These are phyloP conservation scores for Antedon mediterranea DNA, from an alignment of 53 echinoderm and acorn worm genomes.

Conservation along the genomic window DNA sequence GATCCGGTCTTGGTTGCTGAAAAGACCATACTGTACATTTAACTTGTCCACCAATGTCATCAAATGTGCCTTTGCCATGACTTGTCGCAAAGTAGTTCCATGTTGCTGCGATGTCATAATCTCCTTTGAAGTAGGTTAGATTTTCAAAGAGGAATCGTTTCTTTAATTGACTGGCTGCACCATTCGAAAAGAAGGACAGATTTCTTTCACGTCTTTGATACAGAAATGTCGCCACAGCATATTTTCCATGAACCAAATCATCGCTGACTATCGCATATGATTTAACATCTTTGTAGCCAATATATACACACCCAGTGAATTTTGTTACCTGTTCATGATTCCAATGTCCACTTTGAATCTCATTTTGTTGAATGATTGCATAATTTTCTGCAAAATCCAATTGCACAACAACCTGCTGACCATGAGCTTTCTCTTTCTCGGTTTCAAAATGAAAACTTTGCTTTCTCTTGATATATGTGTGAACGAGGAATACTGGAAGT, in stretches of 20 bases:
- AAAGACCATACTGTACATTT: slow-evolving; percentile 19
- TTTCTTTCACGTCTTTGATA: slow-evolving; percentile 8
- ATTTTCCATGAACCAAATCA: slow-evolving; percentile 22
- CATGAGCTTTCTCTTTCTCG: slow-evolving; percentile 5
- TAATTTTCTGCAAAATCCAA: slow-evolving; percentile 48
- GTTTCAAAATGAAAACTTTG: slow-evolving; percentile 30
- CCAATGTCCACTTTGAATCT: slow-evolving; percentile 47
- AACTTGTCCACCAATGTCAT: slow-evolving; percentile 23
- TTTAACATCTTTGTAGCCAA: neutral
- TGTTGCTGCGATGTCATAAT: neutral
- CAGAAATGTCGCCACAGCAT: slow-evolving; percentile 20
- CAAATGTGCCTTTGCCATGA: slow-evolving; percentile 29
- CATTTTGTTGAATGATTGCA: slow-evolving; percentile 19
- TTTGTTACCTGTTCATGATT: slow-evolving; percentile 25
- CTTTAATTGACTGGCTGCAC: slow-evolving; percentile 30
- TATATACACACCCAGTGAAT: slow-evolving; percentile 19
- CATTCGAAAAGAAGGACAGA: slow-evolving; percentile 14
- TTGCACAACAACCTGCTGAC: slow-evolving; percentile 12
- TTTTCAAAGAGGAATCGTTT: slow-evolving; percentile 18
- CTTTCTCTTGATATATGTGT: slow-evolving; percentile 26
- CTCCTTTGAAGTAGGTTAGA: slow-evolving; percentile 7
- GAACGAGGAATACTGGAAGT: slow-evolving; percentile 17
- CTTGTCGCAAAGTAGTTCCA: slow-evolving; percentile 37
- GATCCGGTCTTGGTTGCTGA: slow-evolving; percentile 1
- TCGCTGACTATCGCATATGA: slow-evolving; percentile 25